phyloP scores from a whole-genome alignment of 2,888 invertebrate genomes.

The Andrena camellia region DNA sequence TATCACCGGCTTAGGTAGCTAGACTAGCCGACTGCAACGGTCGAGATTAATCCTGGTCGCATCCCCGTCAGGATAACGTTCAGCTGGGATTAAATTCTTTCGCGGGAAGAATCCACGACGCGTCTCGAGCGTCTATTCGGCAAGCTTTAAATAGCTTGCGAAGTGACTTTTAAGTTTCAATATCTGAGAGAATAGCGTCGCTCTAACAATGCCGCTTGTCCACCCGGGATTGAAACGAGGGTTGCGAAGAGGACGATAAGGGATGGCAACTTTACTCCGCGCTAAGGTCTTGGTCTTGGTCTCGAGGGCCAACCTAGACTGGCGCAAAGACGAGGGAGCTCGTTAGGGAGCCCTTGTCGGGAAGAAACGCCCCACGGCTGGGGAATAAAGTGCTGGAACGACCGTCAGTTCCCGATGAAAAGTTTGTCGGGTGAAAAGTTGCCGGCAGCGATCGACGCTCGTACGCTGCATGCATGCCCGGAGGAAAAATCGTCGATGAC shows the following conservation, averaged over 20 bases:
- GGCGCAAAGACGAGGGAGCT: neutral
- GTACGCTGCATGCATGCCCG: too few species aligned
- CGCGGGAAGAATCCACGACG: neutral
- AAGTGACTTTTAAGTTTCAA: too few species aligned
- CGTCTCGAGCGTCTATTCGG: neutral
- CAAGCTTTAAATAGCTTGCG: too few species aligned
- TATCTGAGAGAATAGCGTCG: too few species aligned
- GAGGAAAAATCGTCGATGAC: too few species aligned
- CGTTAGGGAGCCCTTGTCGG: neutral
- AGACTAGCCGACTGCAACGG: slow-evolving; percentile 8
- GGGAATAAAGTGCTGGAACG: neutral
- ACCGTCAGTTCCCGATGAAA: too few species aligned
- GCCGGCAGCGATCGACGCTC: too few species aligned
- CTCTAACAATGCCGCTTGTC: too few species aligned
- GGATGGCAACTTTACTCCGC: neutral
- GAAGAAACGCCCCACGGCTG: neutral
- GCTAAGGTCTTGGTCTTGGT: neutral
- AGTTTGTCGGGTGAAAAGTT: neutral
- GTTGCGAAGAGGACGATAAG: too few species aligned
- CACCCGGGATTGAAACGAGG: too few species aligned
- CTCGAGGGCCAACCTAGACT: neutral
- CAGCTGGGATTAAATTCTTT: slow-evolving; percentile 44
- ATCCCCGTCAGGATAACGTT: slow-evolving; percentile 44
- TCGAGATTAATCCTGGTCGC: slow-evolving; percentile 47
- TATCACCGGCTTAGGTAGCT: slow-evolving; percentile 21